These are phyloP conservation scores for Ectemnius lituratus DNA, from an alignment of 2,888 invertebrate genomes.

Conservation along the genomic window DNA sequence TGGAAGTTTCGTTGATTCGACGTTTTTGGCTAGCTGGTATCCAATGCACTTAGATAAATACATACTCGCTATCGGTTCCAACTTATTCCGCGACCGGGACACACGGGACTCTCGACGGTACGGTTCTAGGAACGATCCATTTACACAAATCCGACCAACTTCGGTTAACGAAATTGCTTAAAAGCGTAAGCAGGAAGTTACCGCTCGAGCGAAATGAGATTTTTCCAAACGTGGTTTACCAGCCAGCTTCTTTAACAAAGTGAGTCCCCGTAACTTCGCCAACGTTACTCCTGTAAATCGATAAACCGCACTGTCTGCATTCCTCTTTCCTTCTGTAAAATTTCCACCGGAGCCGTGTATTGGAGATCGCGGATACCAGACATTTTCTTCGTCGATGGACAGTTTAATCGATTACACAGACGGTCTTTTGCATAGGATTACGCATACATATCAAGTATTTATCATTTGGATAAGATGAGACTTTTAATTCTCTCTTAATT, in stretches of 20 bases:
- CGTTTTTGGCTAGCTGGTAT: too few relatives aligned
- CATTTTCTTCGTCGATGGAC: not conserved
- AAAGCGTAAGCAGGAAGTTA: not conserved
- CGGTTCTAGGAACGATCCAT: not conserved
- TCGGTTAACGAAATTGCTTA: slow-evolving; percentile 1
- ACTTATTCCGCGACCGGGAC: too few relatives aligned
- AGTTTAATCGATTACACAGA: too few relatives aligned
- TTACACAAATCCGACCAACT: not conserved
- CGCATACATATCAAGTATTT: too few relatives aligned
- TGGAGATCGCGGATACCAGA: not conserved
- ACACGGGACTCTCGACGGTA: not conserved
- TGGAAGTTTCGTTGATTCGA: too few relatives aligned
- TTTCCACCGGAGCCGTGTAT: not conserved
- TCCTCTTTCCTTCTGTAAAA: too few relatives aligned
- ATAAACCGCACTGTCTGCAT: slow-evolving; percentile 3
- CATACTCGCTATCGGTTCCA: too few relatives aligned
- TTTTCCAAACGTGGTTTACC: not conserved
- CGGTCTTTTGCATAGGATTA: too few relatives aligned
- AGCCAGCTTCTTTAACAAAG: not conserved
- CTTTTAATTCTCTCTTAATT: too few relatives aligned
- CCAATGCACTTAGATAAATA: too few relatives aligned
- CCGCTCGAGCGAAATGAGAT: not conserved
- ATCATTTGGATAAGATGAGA: too few relatives aligned
- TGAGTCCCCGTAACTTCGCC: not conserved
- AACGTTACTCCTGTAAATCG: not conserved